Conservation (phyloP, 2,888 invertebrate species). For the Abscondita cerata region DNA sequence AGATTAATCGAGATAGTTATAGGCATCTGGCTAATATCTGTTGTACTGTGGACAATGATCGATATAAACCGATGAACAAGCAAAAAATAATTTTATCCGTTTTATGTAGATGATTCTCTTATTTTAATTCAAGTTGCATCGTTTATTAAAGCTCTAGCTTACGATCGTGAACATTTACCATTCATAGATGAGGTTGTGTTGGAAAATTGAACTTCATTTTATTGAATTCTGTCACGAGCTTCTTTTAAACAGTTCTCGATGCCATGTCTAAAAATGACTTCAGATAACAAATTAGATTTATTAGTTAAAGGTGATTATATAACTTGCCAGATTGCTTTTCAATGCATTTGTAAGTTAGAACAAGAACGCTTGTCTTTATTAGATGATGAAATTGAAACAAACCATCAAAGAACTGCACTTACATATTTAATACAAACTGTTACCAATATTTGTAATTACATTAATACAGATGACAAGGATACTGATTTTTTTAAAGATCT, state of each 20-base stretch:
- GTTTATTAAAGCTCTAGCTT: constrained; percentile 63
- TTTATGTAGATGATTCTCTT: constrained; percentile 70
- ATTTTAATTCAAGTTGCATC: constrained; percentile 78
- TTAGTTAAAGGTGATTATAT: constrained; percentile 40
- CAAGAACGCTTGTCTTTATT: constrained; percentile 30
- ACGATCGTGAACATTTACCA: constrained; percentile 25
- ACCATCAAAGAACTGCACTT: constrained; percentile 36
- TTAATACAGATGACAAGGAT: constrained; percentile 20
- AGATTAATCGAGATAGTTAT: constrained; percentile 81
- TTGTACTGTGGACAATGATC: constrained; percentile 59
- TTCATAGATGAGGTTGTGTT: constrained; percentile 59
- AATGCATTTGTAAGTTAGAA: constrained; percentile 36
- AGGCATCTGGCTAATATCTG: constrained; percentile 83
- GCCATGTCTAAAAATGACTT: constrained; percentile 57
- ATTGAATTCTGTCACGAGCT: constrained; percentile 73
- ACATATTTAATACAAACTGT: constrained; percentile 46
- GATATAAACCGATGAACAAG: constrained; percentile 60
- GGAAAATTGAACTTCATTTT: constrained; percentile 73
- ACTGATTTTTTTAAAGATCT: constrained; percentile 22
- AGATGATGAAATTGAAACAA: constrained; percentile 43
- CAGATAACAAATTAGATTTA: constrained; percentile 40
- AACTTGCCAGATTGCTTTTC: constrained; percentile 42
- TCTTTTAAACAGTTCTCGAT: constrained; percentile 65
- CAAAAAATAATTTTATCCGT: constrained; percentile 56
- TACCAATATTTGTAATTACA: constrained; percentile 45